phyloP scores from a whole-genome alignment of 2,888 invertebrate genomes.

The Dryocosmus kuriphilus region DNA sequence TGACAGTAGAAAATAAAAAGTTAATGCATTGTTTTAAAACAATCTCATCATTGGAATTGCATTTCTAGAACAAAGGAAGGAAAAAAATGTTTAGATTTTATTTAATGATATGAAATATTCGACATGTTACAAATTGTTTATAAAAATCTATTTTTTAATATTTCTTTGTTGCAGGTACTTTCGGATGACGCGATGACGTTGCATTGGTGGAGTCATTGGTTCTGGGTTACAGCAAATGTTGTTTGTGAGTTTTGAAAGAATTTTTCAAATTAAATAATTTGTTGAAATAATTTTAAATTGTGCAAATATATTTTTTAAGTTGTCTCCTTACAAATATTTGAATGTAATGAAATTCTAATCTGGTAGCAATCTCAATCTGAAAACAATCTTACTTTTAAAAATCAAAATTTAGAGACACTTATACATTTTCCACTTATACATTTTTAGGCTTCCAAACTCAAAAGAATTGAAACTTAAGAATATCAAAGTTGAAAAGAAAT shows the following conservation, averaged over 20 bases:
- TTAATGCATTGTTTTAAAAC: neutral
- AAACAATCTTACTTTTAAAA: too few relatives aligned
- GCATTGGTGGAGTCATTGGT: constrained; percentile 94
- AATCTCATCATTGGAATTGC: constrained; percentile 1
- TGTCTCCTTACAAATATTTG: too few relatives aligned
- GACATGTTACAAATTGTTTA: neutral
- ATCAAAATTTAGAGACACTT: too few relatives aligned
- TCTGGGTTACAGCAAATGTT: constrained; percentile 86
- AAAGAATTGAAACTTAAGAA: too few relatives aligned
- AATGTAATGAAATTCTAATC: too few relatives aligned
- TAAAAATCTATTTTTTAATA: neutral
- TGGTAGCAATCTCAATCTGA: too few relatives aligned
- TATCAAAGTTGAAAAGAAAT: too few relatives aligned
- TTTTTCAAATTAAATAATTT: neutral
- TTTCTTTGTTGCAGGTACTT: constrained; percentile 4
- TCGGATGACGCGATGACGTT: constrained; percentile 85
- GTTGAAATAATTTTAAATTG: too few relatives aligned
- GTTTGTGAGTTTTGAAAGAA: constrained; percentile 66
- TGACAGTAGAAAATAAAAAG: neutral
- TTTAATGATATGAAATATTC: neutral
- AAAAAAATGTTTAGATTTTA: neutral
- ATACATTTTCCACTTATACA: too few relatives aligned
- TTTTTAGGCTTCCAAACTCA: too few relatives aligned
- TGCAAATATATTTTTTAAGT: too few relatives aligned
- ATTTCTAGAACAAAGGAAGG: neutral